These are phyloP conservation scores for Drosophila falleni DNA, from an alignment of 2,888 invertebrate genomes.

Conservation along the genomic window DNA sequence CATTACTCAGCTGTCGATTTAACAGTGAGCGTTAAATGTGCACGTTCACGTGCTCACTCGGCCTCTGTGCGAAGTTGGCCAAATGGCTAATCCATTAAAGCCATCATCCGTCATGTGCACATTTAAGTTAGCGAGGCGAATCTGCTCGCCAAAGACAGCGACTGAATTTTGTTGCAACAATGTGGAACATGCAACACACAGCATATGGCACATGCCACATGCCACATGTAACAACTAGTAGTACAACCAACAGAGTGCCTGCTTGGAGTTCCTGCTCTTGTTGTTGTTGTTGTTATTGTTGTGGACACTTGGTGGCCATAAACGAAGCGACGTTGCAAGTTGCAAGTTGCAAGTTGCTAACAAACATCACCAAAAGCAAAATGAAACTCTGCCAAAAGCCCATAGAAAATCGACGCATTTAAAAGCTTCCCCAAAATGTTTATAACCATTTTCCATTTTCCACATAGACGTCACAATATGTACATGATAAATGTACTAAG, in stretches of 20 bases:
- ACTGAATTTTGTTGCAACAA: conserved; percentile 33
- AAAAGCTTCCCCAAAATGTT: conserved; percentile 45
- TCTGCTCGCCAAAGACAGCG: conserved; percentile 22
- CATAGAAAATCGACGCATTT: conserved; percentile 27
- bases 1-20: conserved; percentile 44
- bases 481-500: conserved; percentile 7
- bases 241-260: conserved; percentile 5
- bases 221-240: background rate
- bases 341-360: background rate
- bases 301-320: conserved; percentile 5
- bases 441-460: conserved; percentile 57
- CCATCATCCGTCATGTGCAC: conserved; percentile 42
- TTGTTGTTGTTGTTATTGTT: conserved; percentile 13
- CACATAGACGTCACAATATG: conserved; percentile 24
- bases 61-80: background rate
- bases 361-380: background rate
- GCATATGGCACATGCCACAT: background rate
- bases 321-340: background rate
- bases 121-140: conserved; percentile 35
- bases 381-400: conserved; percentile 30
- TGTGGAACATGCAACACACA: conserved; percentile 20
- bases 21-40: conserved; percentile 22
- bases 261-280: background rate
- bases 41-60: conserved; percentile 1
- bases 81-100: conserved; percentile 62